These are phyloP conservation scores for Falco columbarius DNA, from an alignment of 2,797 vertebrate genomes.

Conservation along the genomic window DNA sequence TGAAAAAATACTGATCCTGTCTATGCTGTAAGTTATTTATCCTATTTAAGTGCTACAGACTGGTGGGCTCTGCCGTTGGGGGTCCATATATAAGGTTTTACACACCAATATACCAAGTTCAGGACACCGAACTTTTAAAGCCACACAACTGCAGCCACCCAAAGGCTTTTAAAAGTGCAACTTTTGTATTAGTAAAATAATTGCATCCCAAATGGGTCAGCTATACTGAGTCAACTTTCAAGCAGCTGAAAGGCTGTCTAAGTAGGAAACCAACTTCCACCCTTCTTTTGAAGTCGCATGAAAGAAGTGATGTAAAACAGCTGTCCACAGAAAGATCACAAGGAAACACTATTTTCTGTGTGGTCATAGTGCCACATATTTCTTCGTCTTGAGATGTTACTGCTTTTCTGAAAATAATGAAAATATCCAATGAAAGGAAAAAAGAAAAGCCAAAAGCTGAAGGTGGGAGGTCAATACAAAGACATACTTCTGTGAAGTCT, in stretches of 20 bases:
- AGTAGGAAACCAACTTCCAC: not conserved
- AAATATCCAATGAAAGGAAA: not conserved
- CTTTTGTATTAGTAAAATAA: not conserved
- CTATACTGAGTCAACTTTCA: not conserved
- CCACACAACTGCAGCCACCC: not conserved
- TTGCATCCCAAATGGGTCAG: not conserved
- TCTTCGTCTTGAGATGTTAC: not conserved
- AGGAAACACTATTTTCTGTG: not conserved
- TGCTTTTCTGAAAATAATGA: not conserved
- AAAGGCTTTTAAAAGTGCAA: not conserved
- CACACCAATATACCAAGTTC: not conserved
- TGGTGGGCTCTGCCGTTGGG: not conserved
- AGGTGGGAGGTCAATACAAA: not conserved
- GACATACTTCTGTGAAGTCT: not conserved
- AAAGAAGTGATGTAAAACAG: constrained; percentile 28
- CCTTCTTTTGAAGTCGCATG: not conserved
- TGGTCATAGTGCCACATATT: constrained; percentile 3
- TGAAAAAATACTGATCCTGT: not conserved
- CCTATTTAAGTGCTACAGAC: not conserved
- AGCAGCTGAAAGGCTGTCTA: not conserved
- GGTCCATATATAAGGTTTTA: not conserved
- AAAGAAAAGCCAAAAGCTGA: not conserved
- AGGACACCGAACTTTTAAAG: not conserved
- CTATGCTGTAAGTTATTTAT: not conserved
- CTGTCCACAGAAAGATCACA: constrained; percentile 5